A percentile compares a stretch with the other conserved stretches of the same genome.
Conservation (phyloP, 2,113 vertebrate genomes). For the Chelonoidis abingdonii region DNA sequence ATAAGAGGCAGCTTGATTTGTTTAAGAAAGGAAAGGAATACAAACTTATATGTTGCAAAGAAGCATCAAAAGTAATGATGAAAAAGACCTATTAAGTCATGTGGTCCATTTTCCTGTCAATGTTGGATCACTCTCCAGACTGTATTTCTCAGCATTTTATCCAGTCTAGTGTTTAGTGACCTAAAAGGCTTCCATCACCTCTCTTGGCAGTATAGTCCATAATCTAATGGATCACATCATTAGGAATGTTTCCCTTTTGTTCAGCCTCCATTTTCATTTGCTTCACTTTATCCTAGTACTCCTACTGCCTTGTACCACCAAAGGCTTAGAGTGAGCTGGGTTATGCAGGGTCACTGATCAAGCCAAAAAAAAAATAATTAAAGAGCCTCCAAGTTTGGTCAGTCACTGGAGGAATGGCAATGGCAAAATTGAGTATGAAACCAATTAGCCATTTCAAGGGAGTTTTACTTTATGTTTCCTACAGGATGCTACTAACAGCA, state of each 20-base stretch:
- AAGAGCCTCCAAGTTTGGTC: background rate
- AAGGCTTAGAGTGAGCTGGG: background rate
- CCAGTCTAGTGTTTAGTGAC: background rate
- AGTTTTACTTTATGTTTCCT: background rate
- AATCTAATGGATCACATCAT: background rate
- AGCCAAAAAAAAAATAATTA: background rate
- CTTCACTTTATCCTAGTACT: background rate
- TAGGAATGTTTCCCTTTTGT: background rate
- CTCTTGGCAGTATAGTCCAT: background rate
- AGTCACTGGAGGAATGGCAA: background rate
- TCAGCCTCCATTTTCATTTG: background rate
- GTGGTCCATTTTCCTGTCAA: background rate
- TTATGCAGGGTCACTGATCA: background rate
- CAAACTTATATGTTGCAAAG: background rate
- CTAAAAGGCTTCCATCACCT: background rate
- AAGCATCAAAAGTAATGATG: background rate
- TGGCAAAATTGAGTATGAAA: background rate
- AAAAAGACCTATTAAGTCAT: background rate
- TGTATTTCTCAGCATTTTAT: background rate
- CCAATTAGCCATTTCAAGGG: background rate
- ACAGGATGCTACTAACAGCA: background rate
- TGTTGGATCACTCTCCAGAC: background rate
- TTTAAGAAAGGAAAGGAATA: background rate
- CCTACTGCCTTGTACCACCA: background rate
- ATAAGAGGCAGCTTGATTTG: background rate